These are phyloP conservation scores for Tipula lateralis DNA, from an alignment of 2,888 invertebrate genomes.

Conservation along the genomic window DNA sequence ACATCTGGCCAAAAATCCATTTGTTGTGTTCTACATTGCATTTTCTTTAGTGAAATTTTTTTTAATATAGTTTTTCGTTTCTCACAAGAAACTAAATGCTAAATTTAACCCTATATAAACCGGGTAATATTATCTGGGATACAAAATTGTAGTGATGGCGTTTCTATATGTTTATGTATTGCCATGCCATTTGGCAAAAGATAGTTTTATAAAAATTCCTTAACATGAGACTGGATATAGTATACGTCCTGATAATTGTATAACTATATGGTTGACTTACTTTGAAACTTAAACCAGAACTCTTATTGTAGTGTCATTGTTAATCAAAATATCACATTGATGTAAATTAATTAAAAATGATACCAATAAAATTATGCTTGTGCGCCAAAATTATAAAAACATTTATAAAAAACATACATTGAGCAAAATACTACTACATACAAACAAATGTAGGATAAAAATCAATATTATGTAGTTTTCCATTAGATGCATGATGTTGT, in stretches of 20 bases:
- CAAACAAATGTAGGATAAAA: neutral
- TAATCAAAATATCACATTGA: too few species aligned
- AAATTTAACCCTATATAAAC: neutral
- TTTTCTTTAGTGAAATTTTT: neutral
- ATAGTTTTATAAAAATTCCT: too few species aligned
- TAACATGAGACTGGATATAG: too few species aligned
- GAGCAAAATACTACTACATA: neutral
- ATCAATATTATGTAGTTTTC: constrained; percentile 11
- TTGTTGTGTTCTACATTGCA: neutral
- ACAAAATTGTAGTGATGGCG: too few species aligned
- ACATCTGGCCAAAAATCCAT: constrained; percentile 1
- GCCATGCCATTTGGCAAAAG: too few species aligned
- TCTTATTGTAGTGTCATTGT: too few species aligned
- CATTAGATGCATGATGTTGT: neutral
- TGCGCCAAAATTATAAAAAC: neutral
- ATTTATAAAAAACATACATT: neutral
- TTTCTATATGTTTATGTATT: too few species aligned
- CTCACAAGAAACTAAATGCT: neutral
- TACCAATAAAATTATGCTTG: neutral
- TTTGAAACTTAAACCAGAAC: too few species aligned
- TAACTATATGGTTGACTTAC: too few species aligned
- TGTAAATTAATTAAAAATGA: neutral
- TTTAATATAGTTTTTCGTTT: neutral
- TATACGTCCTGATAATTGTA: too few species aligned
- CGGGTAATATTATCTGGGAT: neutral